Evolutionary conservation across 2,797 vertebrate genomes (phyloP).

Genomic region (Lacerta viridis): DNA sequence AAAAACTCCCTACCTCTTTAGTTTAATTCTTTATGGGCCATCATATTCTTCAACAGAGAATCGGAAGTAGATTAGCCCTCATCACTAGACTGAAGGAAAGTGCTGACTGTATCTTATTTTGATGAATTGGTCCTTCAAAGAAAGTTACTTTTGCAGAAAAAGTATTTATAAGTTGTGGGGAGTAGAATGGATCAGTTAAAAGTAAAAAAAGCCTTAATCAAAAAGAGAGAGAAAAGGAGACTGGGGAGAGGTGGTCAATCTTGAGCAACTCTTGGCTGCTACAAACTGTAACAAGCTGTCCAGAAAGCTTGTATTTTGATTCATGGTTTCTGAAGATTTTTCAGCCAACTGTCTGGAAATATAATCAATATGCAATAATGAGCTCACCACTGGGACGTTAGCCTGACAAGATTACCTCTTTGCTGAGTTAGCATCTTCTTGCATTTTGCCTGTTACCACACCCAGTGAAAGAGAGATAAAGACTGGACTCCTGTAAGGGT

Average conservation of each 20-base stretch:
- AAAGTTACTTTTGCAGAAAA: neutral
- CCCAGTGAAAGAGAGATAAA: too few species aligned
- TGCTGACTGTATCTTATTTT: neutral
- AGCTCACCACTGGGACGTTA: neutral
- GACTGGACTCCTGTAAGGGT: too few species aligned
- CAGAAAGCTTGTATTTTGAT: neutral
- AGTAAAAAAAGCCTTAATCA: neutral
- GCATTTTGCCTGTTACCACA: too few species aligned
- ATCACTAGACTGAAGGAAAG: neutral
- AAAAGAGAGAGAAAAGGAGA: neutral
- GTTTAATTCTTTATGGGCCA: neutral
- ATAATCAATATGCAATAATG: neutral
- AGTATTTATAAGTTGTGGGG: neutral
- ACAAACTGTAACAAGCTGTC: neutral
- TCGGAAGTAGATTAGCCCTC: neutral
- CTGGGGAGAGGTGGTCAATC: neutral
- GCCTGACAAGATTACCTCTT: too few species aligned
- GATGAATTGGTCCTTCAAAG: neutral
- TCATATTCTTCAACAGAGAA: neutral
- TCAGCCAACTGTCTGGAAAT: conserved; percentile 33
- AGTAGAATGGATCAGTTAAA: neutral
- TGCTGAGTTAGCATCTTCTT: too few species aligned
- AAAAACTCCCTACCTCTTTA: neutral
- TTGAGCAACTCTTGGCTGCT: neutral
- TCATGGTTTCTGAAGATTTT: conserved; percentile 13